Evolutionary conservation across 1,140 invertebrate species (phyloP).

Genomic region (Cydia amplana): DNA sequence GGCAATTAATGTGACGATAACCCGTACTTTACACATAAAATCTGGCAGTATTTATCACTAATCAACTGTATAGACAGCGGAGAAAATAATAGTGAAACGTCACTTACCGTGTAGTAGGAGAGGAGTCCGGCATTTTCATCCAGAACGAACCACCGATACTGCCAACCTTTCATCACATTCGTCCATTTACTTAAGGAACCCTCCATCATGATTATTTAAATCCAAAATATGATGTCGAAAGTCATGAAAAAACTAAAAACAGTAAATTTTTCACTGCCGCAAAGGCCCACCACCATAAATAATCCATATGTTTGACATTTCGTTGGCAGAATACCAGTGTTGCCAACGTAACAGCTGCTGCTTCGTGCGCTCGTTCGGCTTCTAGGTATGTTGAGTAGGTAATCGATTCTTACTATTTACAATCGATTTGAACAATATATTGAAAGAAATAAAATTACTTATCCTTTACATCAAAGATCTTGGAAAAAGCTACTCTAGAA

Average conservation of each 20-base stretch:
- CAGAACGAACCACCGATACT: constrained; percentile 99
- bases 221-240: constrained; percentile 52
- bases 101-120: constrained; percentile 97
- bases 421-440: constrained; percentile 20
- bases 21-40: neutral
- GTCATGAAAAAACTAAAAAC: constrained; percentile 67
- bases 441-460: too few relatives aligned
- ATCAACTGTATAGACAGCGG: constrained; percentile 33
- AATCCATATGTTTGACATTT: constrained; percentile 71
- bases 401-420: neutral
- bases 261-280: constrained; percentile 63
- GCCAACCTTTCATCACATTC: constrained; percentile 99
- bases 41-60: constrained; percentile 14
- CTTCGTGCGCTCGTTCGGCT: constrained; percentile 32
- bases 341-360: constrained; percentile 44
- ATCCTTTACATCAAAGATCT: too few relatives aligned
- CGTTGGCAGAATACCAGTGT: constrained; percentile 39
- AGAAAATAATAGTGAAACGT: constrained; percentile 49
- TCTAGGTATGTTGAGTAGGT: neutral
- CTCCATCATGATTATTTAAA: constrained; percentile 87
- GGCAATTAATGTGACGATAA: neutral
- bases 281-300: constrained; percentile 61
- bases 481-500: too few relatives aligned
- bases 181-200: constrained; percentile 99
- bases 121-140: constrained; percentile 97